Conservation (phyloP, 2,113 vertebrate genomes). For the Rhinolophus ferrumequinum region DNA sequence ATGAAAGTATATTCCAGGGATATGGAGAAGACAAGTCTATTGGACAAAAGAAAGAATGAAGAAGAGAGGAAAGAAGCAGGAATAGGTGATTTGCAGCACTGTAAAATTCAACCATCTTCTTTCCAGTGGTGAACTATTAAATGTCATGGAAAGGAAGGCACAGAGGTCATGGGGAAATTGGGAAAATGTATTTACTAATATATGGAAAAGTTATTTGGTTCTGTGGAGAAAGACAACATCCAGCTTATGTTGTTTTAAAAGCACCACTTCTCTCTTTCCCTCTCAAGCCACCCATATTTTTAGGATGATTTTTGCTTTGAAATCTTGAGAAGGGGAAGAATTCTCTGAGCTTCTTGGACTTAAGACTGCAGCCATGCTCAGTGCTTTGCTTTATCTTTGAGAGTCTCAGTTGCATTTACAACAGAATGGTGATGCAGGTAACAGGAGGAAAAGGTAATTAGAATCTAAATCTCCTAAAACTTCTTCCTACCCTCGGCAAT, state of each 20-base stretch:
- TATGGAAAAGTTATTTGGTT: neutral
- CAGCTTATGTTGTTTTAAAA: neutral
- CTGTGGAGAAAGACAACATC: neutral
- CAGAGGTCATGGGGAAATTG: neutral
- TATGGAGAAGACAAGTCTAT: neutral
- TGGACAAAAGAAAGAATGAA: neutral
- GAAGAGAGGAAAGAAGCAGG: neutral
- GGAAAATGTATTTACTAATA: neutral
- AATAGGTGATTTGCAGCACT: neutral
- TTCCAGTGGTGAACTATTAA: neutral
- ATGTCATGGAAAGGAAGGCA: neutral
- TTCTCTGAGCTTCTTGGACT: neutral
- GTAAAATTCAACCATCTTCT: neutral
- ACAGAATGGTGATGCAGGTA: constrained; percentile 51
- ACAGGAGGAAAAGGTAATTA: constrained; percentile 68
- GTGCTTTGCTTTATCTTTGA: neutral
- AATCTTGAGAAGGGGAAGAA: neutral
- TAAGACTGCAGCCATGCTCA: neutral
- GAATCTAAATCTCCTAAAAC: constrained; percentile 61
- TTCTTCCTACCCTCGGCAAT: constrained; percentile 66
- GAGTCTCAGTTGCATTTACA: constrained; percentile 29
- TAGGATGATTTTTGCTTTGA: neutral
- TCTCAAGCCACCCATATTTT: neutral
- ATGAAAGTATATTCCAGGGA: neutral
- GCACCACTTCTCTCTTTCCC: neutral